A percentile compares a stretch with the other conserved stretches of the same genome.
Evolutionary conservation across 2,113 vertebrate species (phyloP).

Genomic region (Tachysurus fulvidraco): DNA sequence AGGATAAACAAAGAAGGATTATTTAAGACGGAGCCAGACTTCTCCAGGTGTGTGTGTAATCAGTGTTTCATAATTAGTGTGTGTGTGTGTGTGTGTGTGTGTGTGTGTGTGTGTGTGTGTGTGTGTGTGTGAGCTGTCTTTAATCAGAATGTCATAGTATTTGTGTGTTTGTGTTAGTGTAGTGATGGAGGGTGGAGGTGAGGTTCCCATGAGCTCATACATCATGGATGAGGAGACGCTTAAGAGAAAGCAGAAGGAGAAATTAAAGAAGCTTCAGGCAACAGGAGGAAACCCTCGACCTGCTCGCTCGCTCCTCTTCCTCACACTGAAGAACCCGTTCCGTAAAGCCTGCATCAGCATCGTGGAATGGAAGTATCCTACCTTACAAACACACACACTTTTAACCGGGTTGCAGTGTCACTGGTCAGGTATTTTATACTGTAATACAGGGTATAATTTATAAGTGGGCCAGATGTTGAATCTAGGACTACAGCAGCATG

Average conservation of each 20-base stretch:
- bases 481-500: too few relatives aligned
- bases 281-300: constrained; percentile 76
- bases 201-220: constrained; percentile 61
- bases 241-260: constrained; percentile 75
- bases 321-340: constrained; percentile 81
- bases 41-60: neutral
- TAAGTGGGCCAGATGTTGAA: too few relatives aligned
- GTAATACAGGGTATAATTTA: too few relatives aligned
- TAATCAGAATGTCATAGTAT: neutral
- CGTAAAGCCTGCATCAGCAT: constrained; percentile 83
- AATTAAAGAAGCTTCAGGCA: constrained; percentile 75
- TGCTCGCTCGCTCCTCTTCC: constrained; percentile 78
- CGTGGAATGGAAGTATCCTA: constrained; percentile 91
- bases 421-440: too few relatives aligned
- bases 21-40: neutral
- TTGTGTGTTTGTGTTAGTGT: neutral
- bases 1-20: constrained; percentile 21
- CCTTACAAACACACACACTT: neutral
- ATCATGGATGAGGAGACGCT: constrained; percentile 69
- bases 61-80: neutral
- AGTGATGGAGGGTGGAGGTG: constrained; percentile 74
- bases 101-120: neutral
- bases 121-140: neutral
- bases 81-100: neutral
- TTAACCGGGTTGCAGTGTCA: too few relatives aligned